Base-by-base conservation (phyloP, 53 echinoderm and acorn worm genomes). In the Holothuria scabra region DNA sequence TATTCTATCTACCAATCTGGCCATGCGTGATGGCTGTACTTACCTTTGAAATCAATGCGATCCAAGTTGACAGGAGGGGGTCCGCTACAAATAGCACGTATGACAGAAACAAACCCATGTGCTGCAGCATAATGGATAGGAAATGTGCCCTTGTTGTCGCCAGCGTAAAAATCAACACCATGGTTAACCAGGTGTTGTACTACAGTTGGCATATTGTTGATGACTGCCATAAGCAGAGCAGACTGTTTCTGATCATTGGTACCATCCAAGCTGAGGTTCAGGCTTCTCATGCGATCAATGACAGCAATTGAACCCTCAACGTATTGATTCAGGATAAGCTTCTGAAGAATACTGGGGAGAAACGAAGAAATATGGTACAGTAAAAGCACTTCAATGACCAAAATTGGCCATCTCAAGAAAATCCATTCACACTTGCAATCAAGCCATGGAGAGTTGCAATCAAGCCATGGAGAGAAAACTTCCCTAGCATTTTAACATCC, bases 191-290 rank as follows among this genome's bases (percentile, higher is more conserved):
- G 70, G 20, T 33, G 21, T 7, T 60, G 11, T n/a, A 89, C 70
- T 60, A 89, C 67, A 12, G 41, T 25, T 1, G 90, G 85, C 57
- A 88, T 83, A 76, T 90, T 88, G 44, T 84, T 90, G 2, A 90
- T 65, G 29, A 88, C 92, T 16, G 88, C 80, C 62, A 95, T 23
- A 44, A 90, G 90, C 3, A 95, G 87, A 0, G 95, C 85, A 9
- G 95, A 92, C 92, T 95, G 87, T 8, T 61, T 34, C 37, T 33
- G 62, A 21, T 80, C 37, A 16, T 80, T 80, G 8, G 60, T 80
- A 26, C 24, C 62, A 12, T 80, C 26, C 37, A 80, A 41, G 81
- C 26, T 34, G 62, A 80, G 33, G 29, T 46, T 21, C 13, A 61
- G 62, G n/a, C 35, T 59, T 5, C 24, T 31, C 81, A 80, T 80